phyloP scores from a whole-genome alignment of 2,797 vertebrate species.

The Sandelia bainsii region DNA sequence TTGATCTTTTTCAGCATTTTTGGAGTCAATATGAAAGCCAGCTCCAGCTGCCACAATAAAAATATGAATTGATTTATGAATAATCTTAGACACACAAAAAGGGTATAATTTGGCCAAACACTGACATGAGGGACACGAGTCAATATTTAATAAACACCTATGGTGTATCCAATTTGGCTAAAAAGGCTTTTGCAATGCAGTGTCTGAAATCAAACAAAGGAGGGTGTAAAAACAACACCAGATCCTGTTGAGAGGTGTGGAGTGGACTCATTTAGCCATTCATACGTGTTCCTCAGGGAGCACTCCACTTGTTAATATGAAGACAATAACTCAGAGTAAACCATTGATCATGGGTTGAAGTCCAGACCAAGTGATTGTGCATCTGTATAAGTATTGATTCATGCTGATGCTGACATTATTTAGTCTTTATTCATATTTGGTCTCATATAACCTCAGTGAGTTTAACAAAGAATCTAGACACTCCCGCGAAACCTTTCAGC shows the following conservation, averaged over 20 bases:
- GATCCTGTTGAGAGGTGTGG: slow-evolving; percentile 76
- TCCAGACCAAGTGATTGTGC: slow-evolving; percentile 77
- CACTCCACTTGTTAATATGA: slow-evolving; percentile 78
- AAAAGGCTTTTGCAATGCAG: slow-evolving; percentile 76
- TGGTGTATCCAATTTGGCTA: slow-evolving; percentile 76
- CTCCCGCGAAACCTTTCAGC: slow-evolving; percentile 76
- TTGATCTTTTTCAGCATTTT: slow-evolving; percentile 45
- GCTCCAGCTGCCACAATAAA: slow-evolving; percentile 54
- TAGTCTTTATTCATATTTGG: slow-evolving; percentile 82
- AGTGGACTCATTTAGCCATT: slow-evolving; percentile 81
- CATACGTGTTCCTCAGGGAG: slow-evolving; percentile 80
- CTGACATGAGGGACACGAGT: slow-evolving; percentile 63
- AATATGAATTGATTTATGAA: slow-evolving; percentile 74
- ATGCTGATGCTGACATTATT: slow-evolving; percentile 84
- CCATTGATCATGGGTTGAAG: slow-evolving; percentile 78
- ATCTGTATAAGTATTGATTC: slow-evolving; percentile 81
- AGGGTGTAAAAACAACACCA: slow-evolving; percentile 74
- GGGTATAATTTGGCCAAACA: slow-evolving; percentile 58
- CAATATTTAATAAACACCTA: slow-evolving; percentile 78
- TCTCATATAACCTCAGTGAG: slow-evolving; percentile 65
- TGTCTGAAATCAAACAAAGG: slow-evolving; percentile 78
- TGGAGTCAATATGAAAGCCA: slow-evolving; percentile 61
- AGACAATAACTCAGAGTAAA: slow-evolving; percentile 84
- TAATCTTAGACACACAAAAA: slow-evolving; percentile 65
- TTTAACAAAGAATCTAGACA: slow-evolving; percentile 76